Conservation (phyloP, 1,140 invertebrate genomes). For the Oscheius sp. region DNA sequence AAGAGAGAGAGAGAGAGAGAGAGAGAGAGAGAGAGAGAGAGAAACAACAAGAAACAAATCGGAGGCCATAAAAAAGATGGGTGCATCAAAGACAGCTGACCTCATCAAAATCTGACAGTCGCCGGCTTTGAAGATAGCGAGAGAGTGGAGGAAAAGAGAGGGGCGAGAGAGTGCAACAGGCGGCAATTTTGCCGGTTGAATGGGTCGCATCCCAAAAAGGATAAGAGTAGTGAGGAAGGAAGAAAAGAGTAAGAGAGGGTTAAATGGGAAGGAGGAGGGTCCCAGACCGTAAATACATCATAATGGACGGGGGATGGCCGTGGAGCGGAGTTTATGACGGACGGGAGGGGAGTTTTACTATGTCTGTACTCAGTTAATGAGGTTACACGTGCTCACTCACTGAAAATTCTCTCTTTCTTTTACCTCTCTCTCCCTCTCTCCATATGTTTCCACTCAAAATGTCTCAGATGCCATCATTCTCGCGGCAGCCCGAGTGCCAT, state of each 20-base stretch:
- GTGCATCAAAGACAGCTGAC: constrained; percentile 4
- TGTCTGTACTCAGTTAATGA: background rate
- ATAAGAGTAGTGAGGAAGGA: background rate
- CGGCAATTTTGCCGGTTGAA: background rate
- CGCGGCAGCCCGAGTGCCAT: too few relatives aligned
- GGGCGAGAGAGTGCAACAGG: too few relatives aligned
- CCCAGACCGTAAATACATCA: background rate
- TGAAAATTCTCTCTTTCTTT: background rate
- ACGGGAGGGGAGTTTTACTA: background rate
- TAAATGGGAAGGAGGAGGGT: background rate
- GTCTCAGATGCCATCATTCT: background rate
- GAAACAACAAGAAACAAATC: background rate
- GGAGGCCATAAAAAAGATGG: background rate
- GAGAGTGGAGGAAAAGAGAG: background rate
- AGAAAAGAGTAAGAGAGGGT: background rate
- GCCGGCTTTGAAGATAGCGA: background rate
- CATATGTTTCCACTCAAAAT: background rate
- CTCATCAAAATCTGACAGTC: background rate
- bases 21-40: background rate
- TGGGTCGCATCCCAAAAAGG: too few relatives aligned
- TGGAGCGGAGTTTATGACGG: background rate
- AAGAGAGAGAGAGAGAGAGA: background rate
- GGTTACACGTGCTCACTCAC: background rate
- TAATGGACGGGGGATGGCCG: background rate
- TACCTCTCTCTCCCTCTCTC: background rate